A percentile compares a stretch with the other conserved stretches of the same genome.
Conservation (phyloP, 2,797 vertebrate species). For the Xenopus petersii region DNA sequence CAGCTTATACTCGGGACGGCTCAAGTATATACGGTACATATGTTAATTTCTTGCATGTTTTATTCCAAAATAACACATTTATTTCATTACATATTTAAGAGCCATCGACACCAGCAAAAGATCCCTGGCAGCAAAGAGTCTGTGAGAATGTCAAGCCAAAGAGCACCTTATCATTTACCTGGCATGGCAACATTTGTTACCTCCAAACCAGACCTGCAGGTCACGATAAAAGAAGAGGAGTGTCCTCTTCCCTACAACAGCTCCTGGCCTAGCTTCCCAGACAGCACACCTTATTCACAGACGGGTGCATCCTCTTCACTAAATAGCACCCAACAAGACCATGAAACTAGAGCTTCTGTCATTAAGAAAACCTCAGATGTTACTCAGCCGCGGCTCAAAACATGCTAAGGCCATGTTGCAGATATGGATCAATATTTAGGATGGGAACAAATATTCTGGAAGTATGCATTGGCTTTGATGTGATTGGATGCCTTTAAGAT, state of each 20-base stretch:
- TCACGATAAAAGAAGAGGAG: constrained; percentile 86
- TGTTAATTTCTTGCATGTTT: too few relatives aligned
- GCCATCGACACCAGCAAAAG: constrained; percentile 59
- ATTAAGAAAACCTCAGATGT: constrained; percentile 96
- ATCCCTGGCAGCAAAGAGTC: constrained; percentile 71
- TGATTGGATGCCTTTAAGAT: constrained; percentile 23
- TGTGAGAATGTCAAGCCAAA: constrained; percentile 68
- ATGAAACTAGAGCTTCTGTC: constrained; percentile 88
- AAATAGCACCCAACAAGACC: constrained; percentile 64
- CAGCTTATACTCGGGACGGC: too few relatives aligned
- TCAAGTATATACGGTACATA: too few relatives aligned
- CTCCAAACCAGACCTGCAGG: constrained; percentile 83
- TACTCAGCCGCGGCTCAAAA: constrained; percentile 80
- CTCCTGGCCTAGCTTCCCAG: constrained; percentile 70
- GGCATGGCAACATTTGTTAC: constrained; percentile 89
- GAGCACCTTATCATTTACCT: constrained; percentile 77
- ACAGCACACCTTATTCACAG: constrained; percentile 62
- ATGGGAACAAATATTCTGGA: constrained; percentile 51
- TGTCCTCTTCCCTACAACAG: constrained; percentile 78
- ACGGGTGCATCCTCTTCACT: constrained; percentile 51
- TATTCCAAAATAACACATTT: too few relatives aligned
- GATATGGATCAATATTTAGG: constrained; percentile 58
- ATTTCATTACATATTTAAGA: constrained; percentile 47
- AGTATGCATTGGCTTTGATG: constrained; percentile 49
- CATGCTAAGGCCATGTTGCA: constrained; percentile 67